These are phyloP conservation scores for Chloroclysta siterata DNA, from an alignment of 2,888 invertebrate genomes.

Conservation along the genomic window DNA sequence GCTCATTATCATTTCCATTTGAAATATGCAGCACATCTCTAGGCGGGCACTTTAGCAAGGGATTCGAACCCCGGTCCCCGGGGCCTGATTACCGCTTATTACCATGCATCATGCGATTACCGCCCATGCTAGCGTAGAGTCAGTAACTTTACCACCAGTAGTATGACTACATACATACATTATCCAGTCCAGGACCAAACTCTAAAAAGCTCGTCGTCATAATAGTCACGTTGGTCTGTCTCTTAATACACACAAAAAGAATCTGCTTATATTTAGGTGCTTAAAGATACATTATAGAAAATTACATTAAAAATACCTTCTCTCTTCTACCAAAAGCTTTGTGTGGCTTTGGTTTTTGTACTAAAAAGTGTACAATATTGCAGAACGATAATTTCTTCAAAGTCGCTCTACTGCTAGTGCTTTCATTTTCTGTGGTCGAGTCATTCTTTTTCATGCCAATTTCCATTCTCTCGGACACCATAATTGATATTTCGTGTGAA, in stretches of 20 bases:
- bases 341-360: no score
- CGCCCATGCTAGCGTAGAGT: constrained; percentile 45
- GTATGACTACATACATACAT: neutral
- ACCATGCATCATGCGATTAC: constrained; percentile 65
- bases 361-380: no score
- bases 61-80: constrained; percentile 54
- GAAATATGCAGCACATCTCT: constrained; percentile 39
- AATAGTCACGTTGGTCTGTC: no score
- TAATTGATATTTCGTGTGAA: constrained; percentile 52
- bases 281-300: no score
- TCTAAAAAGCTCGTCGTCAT: no score
- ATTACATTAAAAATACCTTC: no score
- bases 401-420: constrained; percentile 23
- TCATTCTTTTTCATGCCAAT: constrained; percentile 52
- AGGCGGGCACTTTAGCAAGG: constrained; percentile 41
- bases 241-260: no score
- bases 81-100: constrained; percentile 73
- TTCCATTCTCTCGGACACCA: constrained; percentile 45
- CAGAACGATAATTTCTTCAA: neutral
- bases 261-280: no score
- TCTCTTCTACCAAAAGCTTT: no score
- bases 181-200: no score
- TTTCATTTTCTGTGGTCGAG: constrained; percentile 24
- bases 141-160: constrained; percentile 21
- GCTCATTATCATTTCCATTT: constrained; percentile 35